Evolutionary conservation across 2,797 vertebrate genomes (phyloP).

Genomic region (Hypotaenidia okinawae): DNA sequence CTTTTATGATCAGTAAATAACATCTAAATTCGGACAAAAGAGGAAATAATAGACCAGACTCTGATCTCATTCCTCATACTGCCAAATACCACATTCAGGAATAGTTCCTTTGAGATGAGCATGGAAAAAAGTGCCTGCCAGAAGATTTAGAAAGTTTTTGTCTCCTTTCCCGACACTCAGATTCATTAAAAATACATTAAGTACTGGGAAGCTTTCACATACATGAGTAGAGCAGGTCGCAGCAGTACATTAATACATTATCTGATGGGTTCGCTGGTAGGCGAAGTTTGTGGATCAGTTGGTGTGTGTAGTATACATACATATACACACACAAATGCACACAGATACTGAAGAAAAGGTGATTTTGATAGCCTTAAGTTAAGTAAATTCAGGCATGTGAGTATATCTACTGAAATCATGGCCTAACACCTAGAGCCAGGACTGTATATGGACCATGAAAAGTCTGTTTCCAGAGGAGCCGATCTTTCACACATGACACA

Average conservation of each 20-base stretch:
- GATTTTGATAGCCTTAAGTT: not conserved
- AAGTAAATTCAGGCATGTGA: not conserved
- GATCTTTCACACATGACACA: rapidly evolving
- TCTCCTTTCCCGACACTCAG: not conserved
- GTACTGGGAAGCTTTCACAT: not conserved
- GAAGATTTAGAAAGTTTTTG: not conserved
- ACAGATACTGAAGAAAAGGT: not conserved
- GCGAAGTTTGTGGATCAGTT: not conserved
- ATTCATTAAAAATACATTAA: not conserved
- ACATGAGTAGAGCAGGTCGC: not conserved
- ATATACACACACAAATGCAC: not conserved
- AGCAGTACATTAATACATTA: not conserved
- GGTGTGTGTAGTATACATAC: not conserved
- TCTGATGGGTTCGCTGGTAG: not conserved
- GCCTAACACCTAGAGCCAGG: not conserved
- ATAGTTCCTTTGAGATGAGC: not conserved
- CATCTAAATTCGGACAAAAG: not conserved
- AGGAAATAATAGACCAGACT: not conserved
- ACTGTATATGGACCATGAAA: not conserved
- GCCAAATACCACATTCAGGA: not conserved
- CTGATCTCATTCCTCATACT: not conserved
- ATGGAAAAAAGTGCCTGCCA: not conserved
- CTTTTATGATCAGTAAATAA: not conserved
- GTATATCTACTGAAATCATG: not conserved
- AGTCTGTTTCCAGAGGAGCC: not conserved